phyloP scores from a whole-genome alignment of 2,888 invertebrate species.

The Adelognathus sp. region DNA sequence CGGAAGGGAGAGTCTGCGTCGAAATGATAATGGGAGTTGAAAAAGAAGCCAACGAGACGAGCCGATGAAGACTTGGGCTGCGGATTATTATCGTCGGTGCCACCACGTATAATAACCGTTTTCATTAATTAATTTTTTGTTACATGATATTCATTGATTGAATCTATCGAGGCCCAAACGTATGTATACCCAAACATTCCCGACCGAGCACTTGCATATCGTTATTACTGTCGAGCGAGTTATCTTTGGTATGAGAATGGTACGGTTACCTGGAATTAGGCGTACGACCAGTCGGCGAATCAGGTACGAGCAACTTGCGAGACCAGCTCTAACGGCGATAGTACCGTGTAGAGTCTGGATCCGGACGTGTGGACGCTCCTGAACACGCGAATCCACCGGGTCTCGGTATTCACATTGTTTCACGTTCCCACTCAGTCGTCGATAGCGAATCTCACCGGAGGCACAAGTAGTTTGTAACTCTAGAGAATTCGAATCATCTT shows the following conservation, averaged over 20 bases:
- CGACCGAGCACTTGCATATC: background rate
- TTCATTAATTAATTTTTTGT: constrained; percentile 7
- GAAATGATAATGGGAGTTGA: constrained; percentile 21
- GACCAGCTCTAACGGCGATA: background rate
- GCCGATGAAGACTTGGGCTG: background rate
- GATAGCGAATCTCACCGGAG: constrained; percentile 19
- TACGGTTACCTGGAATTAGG: constrained; percentile 24
- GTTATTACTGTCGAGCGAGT: background rate
- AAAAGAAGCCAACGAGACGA: background rate
- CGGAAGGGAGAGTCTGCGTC: constrained; percentile 48
- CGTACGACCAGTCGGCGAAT: constrained; percentile 37
- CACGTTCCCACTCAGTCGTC: constrained; percentile 32
- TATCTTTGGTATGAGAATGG: background rate
- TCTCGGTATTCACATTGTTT: constrained; percentile 49
- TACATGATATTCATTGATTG: background rate
- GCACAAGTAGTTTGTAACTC: background rate
- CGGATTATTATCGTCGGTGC: background rate
- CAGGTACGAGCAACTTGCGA: constrained; percentile 8
- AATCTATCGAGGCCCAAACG: background rate
- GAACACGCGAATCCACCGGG: constrained; percentile 24
- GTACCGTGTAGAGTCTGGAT: constrained; percentile 10
- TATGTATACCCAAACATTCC: background rate
- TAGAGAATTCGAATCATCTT: too few relatives aligned
- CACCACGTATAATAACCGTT: background rate
- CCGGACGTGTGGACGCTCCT: constrained; percentile 25